phyloP scores from a whole-genome alignment of 2,113 vertebrate genomes.

The Callorhinus ursinus region DNA sequence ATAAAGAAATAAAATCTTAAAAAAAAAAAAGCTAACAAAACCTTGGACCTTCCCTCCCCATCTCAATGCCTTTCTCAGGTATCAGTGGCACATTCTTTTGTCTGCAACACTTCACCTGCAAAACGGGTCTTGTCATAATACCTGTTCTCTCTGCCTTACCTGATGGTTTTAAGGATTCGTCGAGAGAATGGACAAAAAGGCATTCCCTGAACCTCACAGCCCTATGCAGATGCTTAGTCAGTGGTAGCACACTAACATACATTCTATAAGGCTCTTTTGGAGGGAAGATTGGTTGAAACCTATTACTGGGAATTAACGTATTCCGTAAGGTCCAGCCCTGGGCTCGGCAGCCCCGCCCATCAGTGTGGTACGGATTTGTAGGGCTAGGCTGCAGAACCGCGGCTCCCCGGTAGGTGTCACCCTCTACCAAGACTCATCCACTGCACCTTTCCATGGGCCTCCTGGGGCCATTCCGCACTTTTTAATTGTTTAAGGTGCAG shows the following conservation, averaged over 20 bases:
- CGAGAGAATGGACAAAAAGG: neutral
- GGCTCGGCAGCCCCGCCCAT: neutral
- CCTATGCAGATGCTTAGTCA: neutral
- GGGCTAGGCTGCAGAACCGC: conserved; percentile 25
- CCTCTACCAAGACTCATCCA: neutral
- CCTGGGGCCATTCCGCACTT: neutral
- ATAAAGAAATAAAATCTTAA: too few relatives aligned
- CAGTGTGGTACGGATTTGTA: neutral
- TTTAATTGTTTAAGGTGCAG: too few relatives aligned
- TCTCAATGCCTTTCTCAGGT: neutral
- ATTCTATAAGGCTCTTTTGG: neutral
- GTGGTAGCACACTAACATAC: neutral
- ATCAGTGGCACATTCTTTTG: neutral
- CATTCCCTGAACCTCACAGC: neutral
- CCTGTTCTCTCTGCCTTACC: neutral
- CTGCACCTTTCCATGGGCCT: fast-evolving
- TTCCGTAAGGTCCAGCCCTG: neutral
- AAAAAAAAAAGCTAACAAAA: neutral
- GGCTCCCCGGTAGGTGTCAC: conserved; percentile 69
- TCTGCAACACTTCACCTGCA: neutral
- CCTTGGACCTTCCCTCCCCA: neutral
- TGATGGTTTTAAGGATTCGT: neutral
- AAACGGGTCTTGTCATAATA: neutral
- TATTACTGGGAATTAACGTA: neutral
- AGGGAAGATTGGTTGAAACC: neutral